A percentile compares a stretch with the other conserved stretches of the same genome.
Evolutionary conservation across 1,140 invertebrate species (phyloP).

Genomic region (Psix sp.): DNA sequence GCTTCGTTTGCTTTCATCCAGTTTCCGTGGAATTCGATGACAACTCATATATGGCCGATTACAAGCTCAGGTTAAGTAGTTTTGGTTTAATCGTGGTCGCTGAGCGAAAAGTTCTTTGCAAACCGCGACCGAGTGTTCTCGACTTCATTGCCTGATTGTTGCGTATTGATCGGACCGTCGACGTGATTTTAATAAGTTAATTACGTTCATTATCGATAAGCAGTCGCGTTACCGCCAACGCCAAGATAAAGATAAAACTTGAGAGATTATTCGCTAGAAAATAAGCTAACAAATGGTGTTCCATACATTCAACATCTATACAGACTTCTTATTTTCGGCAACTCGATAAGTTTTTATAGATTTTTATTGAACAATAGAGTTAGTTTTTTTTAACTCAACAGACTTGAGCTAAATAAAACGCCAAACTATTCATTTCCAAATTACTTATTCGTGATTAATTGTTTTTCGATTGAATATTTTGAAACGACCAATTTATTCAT

Average conservation of each 20-base stretch:
- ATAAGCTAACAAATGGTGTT: background rate
- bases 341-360: too few species aligned
- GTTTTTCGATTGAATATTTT: too few species aligned
- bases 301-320: background rate
- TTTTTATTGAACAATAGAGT: too few species aligned
- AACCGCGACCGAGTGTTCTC: background rate
- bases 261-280: background rate
- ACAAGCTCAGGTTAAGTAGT: background rate
- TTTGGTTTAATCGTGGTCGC: background rate
- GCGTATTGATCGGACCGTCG: background rate
- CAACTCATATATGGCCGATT: background rate
- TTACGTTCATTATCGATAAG: constrained; percentile 1
- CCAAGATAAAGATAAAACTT: background rate
- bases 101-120: too few species aligned
- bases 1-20: constrained; percentile 2
- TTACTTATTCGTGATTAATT: too few species aligned
- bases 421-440: too few species aligned
- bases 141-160: constrained; percentile 2
- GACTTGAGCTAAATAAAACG: too few species aligned
- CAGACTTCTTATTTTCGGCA: too few species aligned
- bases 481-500: too few species aligned
- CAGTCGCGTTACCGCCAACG: background rate
- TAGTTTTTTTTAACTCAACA: too few species aligned
- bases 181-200: constrained; percentile 4
- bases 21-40: background rate